phyloP scores from a whole-genome alignment of 2,888 invertebrate species.

The Hydriomena furcata region DNA sequence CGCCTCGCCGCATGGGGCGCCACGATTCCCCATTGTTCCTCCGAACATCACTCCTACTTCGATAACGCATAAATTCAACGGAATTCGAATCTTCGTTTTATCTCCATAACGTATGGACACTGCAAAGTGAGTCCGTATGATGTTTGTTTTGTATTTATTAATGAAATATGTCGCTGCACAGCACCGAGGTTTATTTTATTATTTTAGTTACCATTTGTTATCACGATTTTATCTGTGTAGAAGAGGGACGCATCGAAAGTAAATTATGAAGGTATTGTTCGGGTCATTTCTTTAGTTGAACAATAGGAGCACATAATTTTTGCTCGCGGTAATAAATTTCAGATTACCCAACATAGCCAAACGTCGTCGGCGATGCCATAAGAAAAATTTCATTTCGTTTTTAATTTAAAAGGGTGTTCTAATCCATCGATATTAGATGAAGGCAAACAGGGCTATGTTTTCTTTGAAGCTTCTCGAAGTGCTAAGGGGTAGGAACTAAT shows the following conservation, averaged over 20 bases:
- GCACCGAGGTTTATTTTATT: constrained; percentile 75
- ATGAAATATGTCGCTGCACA: constrained; percentile 82
- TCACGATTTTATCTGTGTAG: constrained; percentile 82
- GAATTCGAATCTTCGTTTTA: constrained; percentile 79
- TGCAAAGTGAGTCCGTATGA: constrained; percentile 81
- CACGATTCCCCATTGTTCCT: constrained; percentile 77
- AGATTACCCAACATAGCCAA: constrained; percentile 64
- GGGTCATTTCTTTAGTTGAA: constrained; percentile 69
- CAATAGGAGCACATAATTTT: constrained; percentile 78
- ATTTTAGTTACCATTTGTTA: constrained; percentile 83
- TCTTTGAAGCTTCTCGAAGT: constrained; percentile 48
- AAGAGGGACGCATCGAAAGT: constrained; percentile 74
- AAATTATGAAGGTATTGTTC: constrained; percentile 81
- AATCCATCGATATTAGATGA: constrained; percentile 75
- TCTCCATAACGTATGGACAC: constrained; percentile 82
- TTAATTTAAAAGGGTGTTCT: constrained; percentile 74
- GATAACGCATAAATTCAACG: constrained; percentile 81
- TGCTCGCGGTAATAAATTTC: constrained; percentile 72
- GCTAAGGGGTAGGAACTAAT: constrained; percentile 62
- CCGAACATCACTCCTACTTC: constrained; percentile 71
- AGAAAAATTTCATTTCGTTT: constrained; percentile 61
- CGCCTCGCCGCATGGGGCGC: constrained; percentile 80
- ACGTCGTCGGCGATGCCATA: constrained; percentile 35
- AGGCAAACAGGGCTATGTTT: constrained; percentile 64
- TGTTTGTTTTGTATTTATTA: constrained; percentile 81